phyloP scores from a whole-genome alignment of 2,888 invertebrate species.

The Lepidocyrtoides sp. region DNA sequence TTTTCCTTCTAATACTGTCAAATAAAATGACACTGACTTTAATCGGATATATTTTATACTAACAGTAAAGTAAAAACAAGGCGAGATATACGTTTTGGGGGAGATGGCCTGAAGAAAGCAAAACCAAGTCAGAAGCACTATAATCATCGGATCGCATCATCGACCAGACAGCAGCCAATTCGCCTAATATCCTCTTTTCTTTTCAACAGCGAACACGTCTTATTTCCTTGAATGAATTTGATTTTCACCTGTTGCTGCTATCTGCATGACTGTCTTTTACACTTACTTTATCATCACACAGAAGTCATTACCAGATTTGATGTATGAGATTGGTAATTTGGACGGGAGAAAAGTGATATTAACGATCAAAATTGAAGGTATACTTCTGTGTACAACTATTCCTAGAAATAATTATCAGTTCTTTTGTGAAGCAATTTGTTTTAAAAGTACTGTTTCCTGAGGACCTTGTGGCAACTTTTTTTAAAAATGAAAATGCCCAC shows the following conservation, averaged over 20 bases:
- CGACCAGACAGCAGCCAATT: neutral
- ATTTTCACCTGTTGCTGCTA: slow-evolving; percentile 65
- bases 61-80: slow-evolving; percentile 33
- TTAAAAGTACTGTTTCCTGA: slow-evolving; percentile 25
- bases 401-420: slow-evolving; percentile 48
- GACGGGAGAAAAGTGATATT: neutral
- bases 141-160: too few species aligned
- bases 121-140: neutral
- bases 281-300: neutral
- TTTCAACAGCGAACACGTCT: neutral
- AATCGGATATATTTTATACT: slow-evolving; percentile 27
- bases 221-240: slow-evolving; percentile 26
- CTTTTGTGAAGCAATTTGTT: slow-evolving; percentile 27
- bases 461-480: too few species aligned
- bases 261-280: neutral
- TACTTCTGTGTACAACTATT: neutral
- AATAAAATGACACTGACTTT: slow-evolving; percentile 31
- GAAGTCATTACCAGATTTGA: slow-evolving; percentile 10
- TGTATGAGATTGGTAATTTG: neutral
- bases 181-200: neutral
- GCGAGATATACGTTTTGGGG: neutral
- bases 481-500: neutral
- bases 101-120: neutral
- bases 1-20: neutral
- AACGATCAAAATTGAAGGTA: slow-evolving; percentile 14